These are phyloP conservation scores for Paratrypauchen microcephalus DNA, from an alignment of 2,797 vertebrate species.

Conservation along the genomic window DNA sequence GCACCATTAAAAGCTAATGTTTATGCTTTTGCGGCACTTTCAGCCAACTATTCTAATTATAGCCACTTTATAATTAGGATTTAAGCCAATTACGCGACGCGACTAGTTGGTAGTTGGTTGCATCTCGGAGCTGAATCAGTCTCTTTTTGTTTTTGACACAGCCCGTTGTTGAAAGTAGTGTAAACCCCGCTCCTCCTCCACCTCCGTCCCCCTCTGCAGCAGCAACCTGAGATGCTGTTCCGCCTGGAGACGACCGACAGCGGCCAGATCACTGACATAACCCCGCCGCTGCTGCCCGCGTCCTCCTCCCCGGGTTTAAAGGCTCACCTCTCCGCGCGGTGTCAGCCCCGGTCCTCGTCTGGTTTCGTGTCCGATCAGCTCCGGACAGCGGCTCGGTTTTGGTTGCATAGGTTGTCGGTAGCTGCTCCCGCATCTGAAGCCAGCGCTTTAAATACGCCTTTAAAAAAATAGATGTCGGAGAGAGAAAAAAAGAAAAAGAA, in stretches of 20 bases:
- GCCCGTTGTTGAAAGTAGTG: slow-evolving; percentile 54
- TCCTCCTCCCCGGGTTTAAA: slow-evolving; percentile 16
- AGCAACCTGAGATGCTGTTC: slow-evolving; percentile 76
- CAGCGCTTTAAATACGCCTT: slow-evolving; percentile 75
- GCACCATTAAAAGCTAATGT: neutral
- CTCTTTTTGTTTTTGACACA: slow-evolving; percentile 50
- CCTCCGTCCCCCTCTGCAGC: slow-evolving; percentile 43
- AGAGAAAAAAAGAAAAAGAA: neutral
- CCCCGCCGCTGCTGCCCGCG: neutral
- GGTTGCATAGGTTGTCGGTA: slow-evolving; percentile 52
- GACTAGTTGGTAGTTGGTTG: slow-evolving; percentile 7
- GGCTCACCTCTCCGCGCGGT: slow-evolving; percentile 59
- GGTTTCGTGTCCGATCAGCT: slow-evolving; percentile 36
- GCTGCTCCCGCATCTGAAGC: slow-evolving; percentile 57
- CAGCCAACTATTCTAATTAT: slow-evolving; percentile 11
- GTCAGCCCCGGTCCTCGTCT: slow-evolving; percentile 48
- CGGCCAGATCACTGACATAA: slow-evolving; percentile 21
- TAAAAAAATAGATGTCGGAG: slow-evolving; percentile 76
- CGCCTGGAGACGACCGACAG: slow-evolving; percentile 35
- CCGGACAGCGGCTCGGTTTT: slow-evolving; percentile 34
- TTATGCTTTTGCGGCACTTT: slow-evolving; percentile 1
- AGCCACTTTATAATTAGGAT: slow-evolving; percentile 30
- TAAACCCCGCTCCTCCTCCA: slow-evolving; percentile 21
- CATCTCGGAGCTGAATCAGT: slow-evolving; percentile 10
- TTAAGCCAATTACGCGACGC: slow-evolving; percentile 29